Evolutionary conservation across 2,113 vertebrate species (phyloP).

Genomic region (Chionodraco myersi): DNA sequence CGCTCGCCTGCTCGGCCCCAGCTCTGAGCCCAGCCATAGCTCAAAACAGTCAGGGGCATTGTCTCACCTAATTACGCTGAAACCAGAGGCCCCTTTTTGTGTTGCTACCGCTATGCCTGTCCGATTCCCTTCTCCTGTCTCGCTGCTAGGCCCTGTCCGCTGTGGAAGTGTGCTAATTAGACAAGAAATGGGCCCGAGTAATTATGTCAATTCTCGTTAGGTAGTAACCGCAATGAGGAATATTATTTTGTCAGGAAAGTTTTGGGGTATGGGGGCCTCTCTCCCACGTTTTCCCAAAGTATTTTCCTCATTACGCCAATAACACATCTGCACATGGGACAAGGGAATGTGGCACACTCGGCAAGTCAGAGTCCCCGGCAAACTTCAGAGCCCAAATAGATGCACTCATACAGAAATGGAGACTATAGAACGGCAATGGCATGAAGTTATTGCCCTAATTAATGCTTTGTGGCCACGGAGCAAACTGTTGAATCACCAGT

Average conservation of each 20-base stretch:
- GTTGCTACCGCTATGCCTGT: conserved; percentile 94
- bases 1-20: conserved; percentile 87
- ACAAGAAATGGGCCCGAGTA: conserved; percentile 94
- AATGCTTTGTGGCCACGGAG: conserved; percentile 71
- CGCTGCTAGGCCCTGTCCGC: conserved; percentile 88
- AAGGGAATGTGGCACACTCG: conserved; percentile 60
- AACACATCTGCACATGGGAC: conserved; percentile 75
- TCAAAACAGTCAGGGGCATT: conserved; percentile 95
- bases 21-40: conserved; percentile 89
- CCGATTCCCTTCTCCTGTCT: conserved; percentile 91
- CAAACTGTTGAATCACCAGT: conserved; percentile 68
- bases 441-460: conserved; percentile 89
- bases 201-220: conserved; percentile 95
- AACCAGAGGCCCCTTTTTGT: conserved; percentile 90
- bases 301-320: conserved; percentile 87
- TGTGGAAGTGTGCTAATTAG: conserved; percentile 98
- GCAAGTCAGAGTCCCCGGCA: conserved; percentile 40
- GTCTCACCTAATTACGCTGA: conserved; percentile 97
- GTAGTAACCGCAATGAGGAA: conserved; percentile 86
- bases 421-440: conserved; percentile 79
- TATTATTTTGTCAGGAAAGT: conserved; percentile 91
- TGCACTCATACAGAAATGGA: conserved; percentile 80
- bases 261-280: conserved; percentile 82
- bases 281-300: conserved; percentile 79
- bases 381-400: conserved; percentile 71